Percentiles rank a stretch among this genome's conserved stretches.
Evolutionary conservation across 2,797 vertebrate species (phyloP).

Genomic region (Okamejei kenojei): DNA sequence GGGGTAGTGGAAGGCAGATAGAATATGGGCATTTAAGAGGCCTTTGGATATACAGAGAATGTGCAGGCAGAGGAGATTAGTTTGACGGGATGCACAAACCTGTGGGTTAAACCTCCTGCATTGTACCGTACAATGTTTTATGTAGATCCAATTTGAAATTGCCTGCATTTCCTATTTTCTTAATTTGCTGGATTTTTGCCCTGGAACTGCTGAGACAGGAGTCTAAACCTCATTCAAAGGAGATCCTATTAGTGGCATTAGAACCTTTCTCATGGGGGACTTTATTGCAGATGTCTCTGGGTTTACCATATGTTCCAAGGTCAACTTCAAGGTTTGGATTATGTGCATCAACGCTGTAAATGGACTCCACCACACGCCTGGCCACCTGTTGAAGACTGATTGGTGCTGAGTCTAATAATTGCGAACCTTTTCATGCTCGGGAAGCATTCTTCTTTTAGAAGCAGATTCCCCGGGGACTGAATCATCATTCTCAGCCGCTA

Average conservation of each 20-base stretch:
- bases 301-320: background rate
- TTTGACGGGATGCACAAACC: no score
- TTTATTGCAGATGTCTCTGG: background rate
- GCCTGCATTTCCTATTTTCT: background rate
- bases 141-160: no score
- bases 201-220: background rate
- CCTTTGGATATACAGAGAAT: no score
- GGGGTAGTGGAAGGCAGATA: no score
- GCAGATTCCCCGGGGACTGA: background rate
- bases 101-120: no score
- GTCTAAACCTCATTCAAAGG: background rate
- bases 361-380: background rate
- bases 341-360: background rate
- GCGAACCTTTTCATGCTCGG: background rate
- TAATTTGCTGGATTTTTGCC: no score
- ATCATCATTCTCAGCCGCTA: background rate
- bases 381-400: constrained; percentile 6
- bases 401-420: background rate
- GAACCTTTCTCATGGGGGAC: background rate
- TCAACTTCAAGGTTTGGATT: background rate
- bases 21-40: no score
- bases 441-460: background rate
- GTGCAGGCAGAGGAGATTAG: no score
- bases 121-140: no score
- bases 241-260: background rate